These are phyloP conservation scores for Rhabdophis nuchalis DNA, from an alignment of 2,797 vertebrate species.

Conservation along the genomic window DNA sequence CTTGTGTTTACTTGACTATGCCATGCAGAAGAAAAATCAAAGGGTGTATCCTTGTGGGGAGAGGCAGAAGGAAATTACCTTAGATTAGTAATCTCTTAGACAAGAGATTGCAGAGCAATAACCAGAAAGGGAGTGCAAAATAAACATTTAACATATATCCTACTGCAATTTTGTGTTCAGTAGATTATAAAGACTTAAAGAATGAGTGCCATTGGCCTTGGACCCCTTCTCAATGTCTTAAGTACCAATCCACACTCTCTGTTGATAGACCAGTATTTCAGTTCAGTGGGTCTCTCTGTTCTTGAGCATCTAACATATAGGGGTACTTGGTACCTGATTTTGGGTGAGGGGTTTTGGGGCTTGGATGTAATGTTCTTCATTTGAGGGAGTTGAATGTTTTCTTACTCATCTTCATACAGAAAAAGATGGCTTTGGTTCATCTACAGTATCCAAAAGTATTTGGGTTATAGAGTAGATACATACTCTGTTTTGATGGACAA, in stretches of 20 bases:
- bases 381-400: neutral
- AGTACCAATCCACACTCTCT: neutral
- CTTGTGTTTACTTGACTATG: neutral
- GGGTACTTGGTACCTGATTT: neutral
- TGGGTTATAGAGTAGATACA: neutral
- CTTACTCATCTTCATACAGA: neutral
- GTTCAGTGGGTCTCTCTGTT: neutral
- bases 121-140: neutral
- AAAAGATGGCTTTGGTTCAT: neutral
- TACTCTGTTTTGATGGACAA: neutral
- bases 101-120: neutral
- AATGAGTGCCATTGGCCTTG: neutral
- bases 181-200: neutral
- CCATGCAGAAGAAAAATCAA: neutral
- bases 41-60: neutral
- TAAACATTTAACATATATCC: neutral
- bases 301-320: neutral
- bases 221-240: neutral
- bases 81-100: neutral
- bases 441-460: neutral
- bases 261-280: neutral
- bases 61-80: neutral
- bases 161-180: neutral
- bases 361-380: neutral
- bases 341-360: too few relatives aligned